Evolutionary conservation across 2,113 vertebrate genomes (phyloP), one percentile per base, ranked within the genome.

Genomic region (Noctilio leporinus): DNA sequence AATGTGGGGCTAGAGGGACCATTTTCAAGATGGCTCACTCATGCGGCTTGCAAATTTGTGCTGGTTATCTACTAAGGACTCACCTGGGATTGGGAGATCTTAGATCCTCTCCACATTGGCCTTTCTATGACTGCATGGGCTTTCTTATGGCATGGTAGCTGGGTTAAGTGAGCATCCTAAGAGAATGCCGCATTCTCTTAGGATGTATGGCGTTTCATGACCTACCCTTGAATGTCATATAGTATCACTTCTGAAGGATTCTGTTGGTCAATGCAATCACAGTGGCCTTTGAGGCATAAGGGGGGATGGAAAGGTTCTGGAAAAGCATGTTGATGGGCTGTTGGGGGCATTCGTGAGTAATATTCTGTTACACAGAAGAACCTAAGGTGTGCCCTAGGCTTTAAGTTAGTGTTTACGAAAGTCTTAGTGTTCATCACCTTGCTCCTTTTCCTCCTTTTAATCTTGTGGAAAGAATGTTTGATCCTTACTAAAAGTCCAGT

Each of bases 11-110:
- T 57, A 80, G 17, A 38, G 64, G 17, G 80, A 51, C 30, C 20
- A 20, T 92, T 89, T 92, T 95, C 35, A 70, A 91, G 64, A 75
- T 75, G 51, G 8, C 33, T 77, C 11, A 62, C 67, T 96, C 82
- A 59, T 4, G 14, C 22, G 26, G 65, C 35, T 93, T 24, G 49
- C 51, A 55, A 16, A 33, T 81, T 76, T 17, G 49, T 88, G 28
- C 24, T 59, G 49, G 53, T 15, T 88, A 30, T 84, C 55, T 72
- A 26, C 10, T 69, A 16, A 8, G 33, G 82, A 8, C 16, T 75
- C 45, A 82, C 43, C 51, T 81, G 19, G 57, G 7, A 1, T 80
- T 35, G 2, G 33, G 49, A 69, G 16, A n/a, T 43, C 38, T 93
- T 76, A 70, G 30, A 81, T 83, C 51, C 26, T 89, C 33, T 85